Percentiles rank a stretch among this genome's conserved stretches.
Conservation (phyloP, 1,140 invertebrate species). For the Drosophila burlai region DNA sequence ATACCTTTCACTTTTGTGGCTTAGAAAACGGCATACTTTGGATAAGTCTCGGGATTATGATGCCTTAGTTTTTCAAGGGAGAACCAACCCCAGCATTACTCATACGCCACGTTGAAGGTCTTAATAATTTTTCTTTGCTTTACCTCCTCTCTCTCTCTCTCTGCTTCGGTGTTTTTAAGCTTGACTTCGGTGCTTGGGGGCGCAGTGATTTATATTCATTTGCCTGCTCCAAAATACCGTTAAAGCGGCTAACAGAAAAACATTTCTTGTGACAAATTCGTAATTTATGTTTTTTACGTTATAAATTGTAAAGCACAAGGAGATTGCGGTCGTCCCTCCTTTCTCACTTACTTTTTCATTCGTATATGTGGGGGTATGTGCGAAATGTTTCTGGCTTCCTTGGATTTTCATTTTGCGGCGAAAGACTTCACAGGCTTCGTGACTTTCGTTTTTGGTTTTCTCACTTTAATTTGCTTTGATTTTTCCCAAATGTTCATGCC, state of each 20-base stretch:
- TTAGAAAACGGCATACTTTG: conserved; percentile 14
- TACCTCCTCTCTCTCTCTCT: background rate
- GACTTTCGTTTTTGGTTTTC: conserved; percentile 34
- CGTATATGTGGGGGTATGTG: conserved; percentile 9
- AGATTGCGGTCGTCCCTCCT: conserved; percentile 26
- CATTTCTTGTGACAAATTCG: conserved; percentile 68
- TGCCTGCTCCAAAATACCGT: conserved; percentile 64
- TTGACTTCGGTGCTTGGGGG: conserved; percentile 8
- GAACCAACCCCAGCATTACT: conserved; percentile 22
- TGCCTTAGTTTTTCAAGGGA: conserved; percentile 4
- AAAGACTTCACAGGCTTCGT: conserved; percentile 27
- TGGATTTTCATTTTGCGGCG: conserved; percentile 36
- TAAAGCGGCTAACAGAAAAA: conserved; percentile 65
- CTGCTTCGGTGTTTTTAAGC: conserved; percentile 4
- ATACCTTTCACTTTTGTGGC: conserved; percentile 2
- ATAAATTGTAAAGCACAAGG: conserved; percentile 60
- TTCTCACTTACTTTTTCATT: conserved; percentile 1
- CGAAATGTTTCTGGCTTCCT: conserved; percentile 19
- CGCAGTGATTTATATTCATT: conserved; percentile 71
- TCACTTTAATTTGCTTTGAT: conserved; percentile 56
- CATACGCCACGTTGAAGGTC: conserved; percentile 35
- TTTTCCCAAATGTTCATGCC: conserved; percentile 56
- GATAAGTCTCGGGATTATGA: conserved; percentile 18
- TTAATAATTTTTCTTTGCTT: conserved; percentile 27
- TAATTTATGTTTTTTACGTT: conserved; percentile 72